These are phyloP conservation scores for Mareca penelope DNA, from an alignment of 2,797 vertebrate genomes.

Conservation along the genomic window DNA sequence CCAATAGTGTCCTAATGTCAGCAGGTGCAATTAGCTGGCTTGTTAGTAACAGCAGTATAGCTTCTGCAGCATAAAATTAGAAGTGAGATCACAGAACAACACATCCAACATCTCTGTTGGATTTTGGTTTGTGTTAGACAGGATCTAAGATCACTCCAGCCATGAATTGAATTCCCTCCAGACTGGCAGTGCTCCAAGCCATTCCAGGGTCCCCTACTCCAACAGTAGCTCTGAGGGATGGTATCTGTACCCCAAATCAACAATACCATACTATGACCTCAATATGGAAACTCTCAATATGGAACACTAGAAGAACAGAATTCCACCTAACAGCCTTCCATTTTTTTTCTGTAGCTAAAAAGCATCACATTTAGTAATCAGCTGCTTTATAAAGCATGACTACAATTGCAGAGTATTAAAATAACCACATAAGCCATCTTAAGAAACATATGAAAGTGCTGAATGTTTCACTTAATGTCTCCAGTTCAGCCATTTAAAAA, in stretches of 20 bases:
- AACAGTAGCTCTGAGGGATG: neutral
- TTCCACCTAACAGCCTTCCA: neutral
- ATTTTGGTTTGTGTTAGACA: neutral
- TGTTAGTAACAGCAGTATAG: neutral
- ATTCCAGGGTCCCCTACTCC: neutral
- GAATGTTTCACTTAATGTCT: neutral
- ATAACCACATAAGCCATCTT: neutral
- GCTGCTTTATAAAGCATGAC: neutral
- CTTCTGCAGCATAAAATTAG: neutral
- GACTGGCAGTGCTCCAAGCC: neutral
- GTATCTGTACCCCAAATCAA: too few relatives aligned
- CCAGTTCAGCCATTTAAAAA: neutral
- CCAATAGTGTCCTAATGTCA: neutral
- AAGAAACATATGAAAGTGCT: neutral
- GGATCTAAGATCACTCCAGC: neutral
- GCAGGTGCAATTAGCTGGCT: neutral
- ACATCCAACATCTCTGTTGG: neutral
- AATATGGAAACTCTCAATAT: neutral
- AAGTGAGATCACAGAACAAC: neutral
- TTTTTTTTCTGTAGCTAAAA: neutral
- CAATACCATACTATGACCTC: neutral
- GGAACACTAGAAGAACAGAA: too few relatives aligned
- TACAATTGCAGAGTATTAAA: neutral
- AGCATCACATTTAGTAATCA: neutral
- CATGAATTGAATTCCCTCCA: neutral